Percentiles rank a stretch among this genome's conserved stretches.
These are phyloP conservation scores for Danio choprae DNA, from an alignment of 2,797 vertebrate species.

Conservation along the genomic window DNA sequence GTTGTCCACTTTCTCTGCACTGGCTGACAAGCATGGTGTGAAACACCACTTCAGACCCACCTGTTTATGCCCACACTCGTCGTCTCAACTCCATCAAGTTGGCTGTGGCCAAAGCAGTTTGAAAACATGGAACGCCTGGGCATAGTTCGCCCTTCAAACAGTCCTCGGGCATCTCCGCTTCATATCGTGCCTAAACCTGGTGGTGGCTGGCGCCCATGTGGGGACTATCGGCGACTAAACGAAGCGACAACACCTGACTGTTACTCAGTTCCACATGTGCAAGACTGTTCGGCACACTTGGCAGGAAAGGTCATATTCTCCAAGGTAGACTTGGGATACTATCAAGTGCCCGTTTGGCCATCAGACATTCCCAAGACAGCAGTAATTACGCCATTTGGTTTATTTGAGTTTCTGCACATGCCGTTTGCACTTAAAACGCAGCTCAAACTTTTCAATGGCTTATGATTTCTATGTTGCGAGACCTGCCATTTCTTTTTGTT, in stretches of 20 bases:
- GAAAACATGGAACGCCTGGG: slow-evolving; percentile 28
- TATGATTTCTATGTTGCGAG: not conserved
- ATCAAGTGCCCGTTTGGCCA: slow-evolving; percentile 18
- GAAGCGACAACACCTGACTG: slow-evolving; percentile 17
- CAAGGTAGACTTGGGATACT: slow-evolving; percentile 24
- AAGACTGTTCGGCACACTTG: slow-evolving; percentile 38
- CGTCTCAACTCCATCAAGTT: slow-evolving; percentile 11
- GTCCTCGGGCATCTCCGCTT: not conserved
- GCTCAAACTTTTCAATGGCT: slow-evolving; percentile 19
- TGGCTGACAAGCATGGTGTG: not conserved
- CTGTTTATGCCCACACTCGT: not conserved
- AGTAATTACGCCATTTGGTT: slow-evolving; percentile 14
- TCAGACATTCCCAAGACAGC: slow-evolving; percentile 12
- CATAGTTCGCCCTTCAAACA: not conserved
- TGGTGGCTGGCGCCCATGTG: slow-evolving; percentile 28
- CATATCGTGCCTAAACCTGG: slow-evolving; percentile 1
- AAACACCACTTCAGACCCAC: slow-evolving; percentile 9
- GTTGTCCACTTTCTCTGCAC: slow-evolving; percentile 14
- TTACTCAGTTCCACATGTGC: slow-evolving; percentile 32
- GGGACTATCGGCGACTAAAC: slow-evolving; percentile 19
- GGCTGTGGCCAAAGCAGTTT: slow-evolving; percentile 4
- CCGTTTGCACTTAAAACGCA: not conserved
- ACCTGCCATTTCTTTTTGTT: slow-evolving; percentile 37
- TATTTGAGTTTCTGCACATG: slow-evolving; percentile 28
- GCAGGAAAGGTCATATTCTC: slow-evolving; percentile 27